Percentiles rank a stretch among this genome's conserved stretches.
phyloP scores from a whole-genome alignment of 2,797 vertebrate species.

The Macropus fuliginosus region DNA sequence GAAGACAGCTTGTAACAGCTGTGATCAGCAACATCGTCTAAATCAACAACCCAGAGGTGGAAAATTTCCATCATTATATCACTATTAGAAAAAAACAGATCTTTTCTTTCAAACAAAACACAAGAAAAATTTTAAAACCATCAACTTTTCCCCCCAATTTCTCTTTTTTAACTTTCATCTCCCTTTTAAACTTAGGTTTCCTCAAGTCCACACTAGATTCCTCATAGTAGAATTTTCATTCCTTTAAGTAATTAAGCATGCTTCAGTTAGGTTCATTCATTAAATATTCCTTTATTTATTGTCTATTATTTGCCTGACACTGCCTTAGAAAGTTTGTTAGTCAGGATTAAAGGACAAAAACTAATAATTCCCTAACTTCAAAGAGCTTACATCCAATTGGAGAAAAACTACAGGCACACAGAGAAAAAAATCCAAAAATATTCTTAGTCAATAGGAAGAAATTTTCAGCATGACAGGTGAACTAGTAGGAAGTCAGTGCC shows the following conservation, averaged over 20 bases:
- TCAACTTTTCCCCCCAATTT: constrained; percentile 30
- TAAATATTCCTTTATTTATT: background rate
- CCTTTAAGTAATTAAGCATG: constrained; percentile 1
- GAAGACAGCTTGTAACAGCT: background rate
- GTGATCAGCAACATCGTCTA: constrained; percentile 36
- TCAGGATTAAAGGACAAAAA: background rate
- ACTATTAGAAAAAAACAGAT: constrained; percentile 24
- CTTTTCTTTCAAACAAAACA: background rate
- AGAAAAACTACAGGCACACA: background rate
- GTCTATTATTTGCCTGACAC: background rate
- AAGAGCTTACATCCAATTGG: background rate
- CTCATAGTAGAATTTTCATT: constrained; percentile 42
- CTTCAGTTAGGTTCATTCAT: background rate
- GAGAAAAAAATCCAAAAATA: background rate
- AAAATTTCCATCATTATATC: constrained; percentile 56
- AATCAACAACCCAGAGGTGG: constrained; percentile 50
- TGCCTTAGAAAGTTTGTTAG: background rate
- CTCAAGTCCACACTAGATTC: constrained; percentile 34
- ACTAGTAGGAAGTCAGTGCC: background rate
- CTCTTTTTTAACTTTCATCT: constrained; percentile 50
- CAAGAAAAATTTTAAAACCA: constrained; percentile 15
- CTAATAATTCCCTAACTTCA: background rate
- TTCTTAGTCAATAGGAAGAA: background rate
- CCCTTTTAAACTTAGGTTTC: constrained; percentile 48
- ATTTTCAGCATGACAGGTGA: background rate